Evolutionary conservation across 2,888 invertebrate genomes (phyloP).

Genomic region (Cremastinae sp.): DNA sequence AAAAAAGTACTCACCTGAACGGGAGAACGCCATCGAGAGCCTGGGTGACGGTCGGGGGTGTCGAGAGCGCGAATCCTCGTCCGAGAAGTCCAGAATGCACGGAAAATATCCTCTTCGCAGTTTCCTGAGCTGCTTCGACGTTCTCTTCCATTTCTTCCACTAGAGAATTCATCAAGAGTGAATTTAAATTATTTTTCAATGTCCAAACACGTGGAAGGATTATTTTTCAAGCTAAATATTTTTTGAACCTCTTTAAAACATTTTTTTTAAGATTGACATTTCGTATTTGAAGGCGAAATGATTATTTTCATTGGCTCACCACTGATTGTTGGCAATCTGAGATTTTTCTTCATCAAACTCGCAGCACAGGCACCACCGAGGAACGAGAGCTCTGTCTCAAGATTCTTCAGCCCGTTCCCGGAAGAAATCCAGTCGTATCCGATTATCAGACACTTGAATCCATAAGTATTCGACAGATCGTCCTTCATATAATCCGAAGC

Average conservation of each 20-base stretch:
- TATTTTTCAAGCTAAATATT: neutral
- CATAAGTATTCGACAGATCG: conserved; percentile 90
- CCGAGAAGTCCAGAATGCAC: conserved; percentile 90
- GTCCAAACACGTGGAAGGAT: neutral
- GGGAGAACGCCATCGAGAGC: conserved; percentile 94
- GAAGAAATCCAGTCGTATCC: conserved; percentile 90
- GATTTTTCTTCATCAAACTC: conserved; percentile 92
- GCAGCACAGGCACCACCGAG: conserved; percentile 95
- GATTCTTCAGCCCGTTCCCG: conserved; percentile 83
- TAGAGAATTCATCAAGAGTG: conserved; percentile 68
- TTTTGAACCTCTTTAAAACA: neutral
- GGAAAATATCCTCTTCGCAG: conserved; percentile 79
- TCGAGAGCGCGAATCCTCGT: conserved; percentile 93
- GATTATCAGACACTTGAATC: conserved; percentile 90
- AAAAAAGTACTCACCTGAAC: conserved; percentile 85
- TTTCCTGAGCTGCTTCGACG: conserved; percentile 86
- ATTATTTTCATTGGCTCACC: conserved; percentile 76
- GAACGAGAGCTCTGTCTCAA: conserved; percentile 95
- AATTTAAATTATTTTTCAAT: neutral
- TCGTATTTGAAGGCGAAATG: too few species aligned
- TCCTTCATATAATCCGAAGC: conserved; percentile 96
- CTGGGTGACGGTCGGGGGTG: conserved; percentile 93
- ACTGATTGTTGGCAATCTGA: conserved; percentile 85
- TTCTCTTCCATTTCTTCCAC: conserved; percentile 88
- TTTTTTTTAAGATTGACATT: too few species aligned